These are phyloP conservation scores for Falco peregrinus DNA, from an alignment of 2,797 vertebrate species.

Conservation along the genomic window DNA sequence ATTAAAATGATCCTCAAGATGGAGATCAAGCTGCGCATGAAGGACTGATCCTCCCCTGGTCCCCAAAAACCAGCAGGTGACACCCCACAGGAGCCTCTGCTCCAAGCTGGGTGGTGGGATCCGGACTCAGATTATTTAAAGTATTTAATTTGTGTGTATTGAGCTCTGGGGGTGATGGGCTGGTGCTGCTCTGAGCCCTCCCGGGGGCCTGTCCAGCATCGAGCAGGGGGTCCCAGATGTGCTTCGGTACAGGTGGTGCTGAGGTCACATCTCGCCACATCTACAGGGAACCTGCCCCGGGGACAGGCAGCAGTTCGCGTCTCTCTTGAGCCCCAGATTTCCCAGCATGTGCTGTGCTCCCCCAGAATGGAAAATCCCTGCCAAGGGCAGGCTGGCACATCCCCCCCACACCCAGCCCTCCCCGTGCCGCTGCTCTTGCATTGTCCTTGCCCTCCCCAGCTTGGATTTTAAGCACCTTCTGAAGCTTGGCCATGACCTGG, in stretches of 20 bases:
- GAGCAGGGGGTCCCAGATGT: rapidly evolving
- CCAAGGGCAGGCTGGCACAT: background rate
- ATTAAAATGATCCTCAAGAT: conserved; percentile 88
- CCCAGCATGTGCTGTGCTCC: background rate
- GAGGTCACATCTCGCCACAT: rapidly evolving
- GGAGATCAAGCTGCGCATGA: conserved; percentile 84
- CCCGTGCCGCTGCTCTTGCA: rapidly evolving
- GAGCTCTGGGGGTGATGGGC: background rate
- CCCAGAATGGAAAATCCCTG: background rate
- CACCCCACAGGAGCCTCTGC: rapidly evolving
- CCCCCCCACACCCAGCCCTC: background rate
- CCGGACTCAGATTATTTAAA: rapidly evolving
- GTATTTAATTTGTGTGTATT: background rate
- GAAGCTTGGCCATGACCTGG: background rate
- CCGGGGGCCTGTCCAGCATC: rapidly evolving
- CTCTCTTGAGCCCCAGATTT: background rate
- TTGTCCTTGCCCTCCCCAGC: background rate
- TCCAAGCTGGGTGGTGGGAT: background rate
- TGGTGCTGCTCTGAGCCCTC: background rate
- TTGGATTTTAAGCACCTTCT: background rate
- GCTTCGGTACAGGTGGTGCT: background rate
- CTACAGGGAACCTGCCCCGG: background rate
- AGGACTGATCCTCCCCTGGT: background rate
- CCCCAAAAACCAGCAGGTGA: rapidly evolving
- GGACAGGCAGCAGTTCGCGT: background rate